phyloP scores from a whole-genome alignment of 2,113 vertebrate genomes.

The Saimiri boliviensis region DNA sequence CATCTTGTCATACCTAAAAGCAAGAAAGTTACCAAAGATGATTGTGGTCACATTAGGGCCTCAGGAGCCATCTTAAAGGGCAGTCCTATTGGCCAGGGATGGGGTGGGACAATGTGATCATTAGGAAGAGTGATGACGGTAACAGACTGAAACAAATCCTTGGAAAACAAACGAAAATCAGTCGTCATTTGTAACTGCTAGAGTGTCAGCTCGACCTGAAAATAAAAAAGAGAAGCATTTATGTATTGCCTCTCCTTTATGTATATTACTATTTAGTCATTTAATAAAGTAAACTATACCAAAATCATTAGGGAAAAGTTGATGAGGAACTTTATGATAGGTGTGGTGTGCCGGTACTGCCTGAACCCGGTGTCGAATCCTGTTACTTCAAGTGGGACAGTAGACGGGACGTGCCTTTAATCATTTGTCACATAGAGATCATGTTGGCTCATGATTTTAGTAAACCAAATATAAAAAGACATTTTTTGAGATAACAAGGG shows the following conservation, averaged over 20 bases:
- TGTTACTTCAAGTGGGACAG: no score
- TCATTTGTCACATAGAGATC: not conserved
- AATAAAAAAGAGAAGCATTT: not conserved
- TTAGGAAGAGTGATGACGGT: not conserved
- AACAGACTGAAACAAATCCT: not conserved
- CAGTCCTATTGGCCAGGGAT: not conserved
- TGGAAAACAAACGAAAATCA: not conserved
- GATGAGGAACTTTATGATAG: not conserved
- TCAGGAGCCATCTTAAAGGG: not conserved
- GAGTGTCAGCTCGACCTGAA: not conserved
- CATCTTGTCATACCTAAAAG: not conserved
- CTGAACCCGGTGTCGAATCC: not conserved
- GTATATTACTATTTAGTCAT: not conserved
- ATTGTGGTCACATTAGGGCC: not conserved
- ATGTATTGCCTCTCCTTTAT: not conserved
- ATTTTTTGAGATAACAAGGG: not conserved
- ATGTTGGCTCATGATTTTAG: not conserved
- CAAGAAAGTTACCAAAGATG: not conserved
- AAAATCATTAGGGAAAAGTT: not conserved
- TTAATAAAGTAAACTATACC: not conserved
- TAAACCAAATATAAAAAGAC: not conserved
- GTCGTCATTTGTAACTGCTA: not conserved
- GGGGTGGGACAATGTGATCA: not conserved
- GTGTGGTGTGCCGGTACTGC: rapidly evolving
- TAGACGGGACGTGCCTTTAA: not conserved